Evolutionary conservation across 2,888 invertebrate species (phyloP).

Genomic region (Serrognathus titanus): DNA sequence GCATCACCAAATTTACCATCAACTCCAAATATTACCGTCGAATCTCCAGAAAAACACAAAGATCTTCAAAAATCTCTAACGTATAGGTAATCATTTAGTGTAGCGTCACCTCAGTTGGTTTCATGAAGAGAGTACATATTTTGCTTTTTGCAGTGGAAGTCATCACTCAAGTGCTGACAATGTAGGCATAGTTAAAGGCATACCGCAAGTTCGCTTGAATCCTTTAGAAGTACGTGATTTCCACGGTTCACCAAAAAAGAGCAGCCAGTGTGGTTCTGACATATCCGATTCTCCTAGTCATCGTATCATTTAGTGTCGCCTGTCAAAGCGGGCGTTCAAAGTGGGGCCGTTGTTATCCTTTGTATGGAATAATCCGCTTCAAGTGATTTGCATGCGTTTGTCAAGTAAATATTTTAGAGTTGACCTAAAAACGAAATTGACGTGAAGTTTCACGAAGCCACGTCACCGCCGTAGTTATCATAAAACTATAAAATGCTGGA

Average conservation of each 20-base stretch:
- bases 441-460: too few relatives aligned
- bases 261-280: slow-evolving; percentile 38
- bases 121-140: too few relatives aligned
- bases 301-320: too few relatives aligned
- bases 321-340: too few relatives aligned
- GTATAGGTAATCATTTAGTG: slow-evolving; percentile 30
- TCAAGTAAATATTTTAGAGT: too few relatives aligned
- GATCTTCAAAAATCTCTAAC: slow-evolving; percentile 34
- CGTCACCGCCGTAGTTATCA: too few relatives aligned
- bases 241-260: slow-evolving; percentile 41
- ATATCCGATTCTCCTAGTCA: slow-evolving; percentile 43
- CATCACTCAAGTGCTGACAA: slow-evolving; percentile 47
- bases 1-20: slow-evolving; percentile 30
- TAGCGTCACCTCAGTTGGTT: too few relatives aligned
- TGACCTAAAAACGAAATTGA: too few relatives aligned
- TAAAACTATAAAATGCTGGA: too few relatives aligned
- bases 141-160: slow-evolving; percentile 29
- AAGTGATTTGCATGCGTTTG: too few relatives aligned
- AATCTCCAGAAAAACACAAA: slow-evolving; percentile 34
- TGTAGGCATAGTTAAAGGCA: slow-evolving; percentile 68
- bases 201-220: slow-evolving; percentile 60
- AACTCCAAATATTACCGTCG: slow-evolving; percentile 30
- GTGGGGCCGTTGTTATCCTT: too few relatives aligned
- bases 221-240: slow-evolving; percentile 52
- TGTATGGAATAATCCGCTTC: too few relatives aligned